These are phyloP conservation scores for Brotula barbata DNA, from an alignment of 2,797 vertebrate genomes.

Conservation along the genomic window DNA sequence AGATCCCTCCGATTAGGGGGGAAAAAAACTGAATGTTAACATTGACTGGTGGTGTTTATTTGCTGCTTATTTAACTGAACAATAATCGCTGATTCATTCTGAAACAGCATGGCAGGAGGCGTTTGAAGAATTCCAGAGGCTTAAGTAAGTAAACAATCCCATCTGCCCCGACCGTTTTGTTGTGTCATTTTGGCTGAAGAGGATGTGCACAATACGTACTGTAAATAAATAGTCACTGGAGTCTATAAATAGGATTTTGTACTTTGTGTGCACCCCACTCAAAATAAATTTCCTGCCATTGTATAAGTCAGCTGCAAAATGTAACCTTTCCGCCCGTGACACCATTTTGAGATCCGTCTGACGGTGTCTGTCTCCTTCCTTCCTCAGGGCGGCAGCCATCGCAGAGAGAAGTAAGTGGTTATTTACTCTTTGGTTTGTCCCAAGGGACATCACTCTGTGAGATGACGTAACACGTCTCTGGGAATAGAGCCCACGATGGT, in stretches of 20 bases:
- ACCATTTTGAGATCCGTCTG: constrained; percentile 64
- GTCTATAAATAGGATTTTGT: constrained; percentile 43
- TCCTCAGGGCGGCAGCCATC: constrained; percentile 90
- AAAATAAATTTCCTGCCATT: constrained; percentile 66
- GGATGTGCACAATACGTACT: constrained; percentile 46
- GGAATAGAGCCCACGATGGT: constrained; percentile 1
- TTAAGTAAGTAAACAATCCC: constrained; percentile 89
- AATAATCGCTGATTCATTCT: constrained; percentile 30
- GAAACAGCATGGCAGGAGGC: constrained; percentile 91
- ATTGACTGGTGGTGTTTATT: constrained; percentile 15
- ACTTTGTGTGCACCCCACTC: constrained; percentile 29
- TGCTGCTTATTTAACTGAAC: constrained; percentile 6
- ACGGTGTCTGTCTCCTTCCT: constrained; percentile 68
- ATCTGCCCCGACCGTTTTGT: constrained; percentile 14
- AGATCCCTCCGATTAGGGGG: not conserved
- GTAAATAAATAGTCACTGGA: constrained; percentile 38
- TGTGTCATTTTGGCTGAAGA: constrained; percentile 33
- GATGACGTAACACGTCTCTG: constrained; percentile 24
- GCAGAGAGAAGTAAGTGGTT: constrained; percentile 96
- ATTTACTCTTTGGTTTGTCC: constrained; percentile 50
- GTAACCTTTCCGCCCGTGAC: constrained; percentile 24
- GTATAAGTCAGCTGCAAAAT: constrained; percentile 35
- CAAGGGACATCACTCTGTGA: constrained; percentile 18
- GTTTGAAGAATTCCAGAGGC: constrained; percentile 95
- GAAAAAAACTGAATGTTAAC: not conserved